Base-by-base conservation (phyloP, 2,888 invertebrate genomes). In the Rosalia funebris region DNA sequence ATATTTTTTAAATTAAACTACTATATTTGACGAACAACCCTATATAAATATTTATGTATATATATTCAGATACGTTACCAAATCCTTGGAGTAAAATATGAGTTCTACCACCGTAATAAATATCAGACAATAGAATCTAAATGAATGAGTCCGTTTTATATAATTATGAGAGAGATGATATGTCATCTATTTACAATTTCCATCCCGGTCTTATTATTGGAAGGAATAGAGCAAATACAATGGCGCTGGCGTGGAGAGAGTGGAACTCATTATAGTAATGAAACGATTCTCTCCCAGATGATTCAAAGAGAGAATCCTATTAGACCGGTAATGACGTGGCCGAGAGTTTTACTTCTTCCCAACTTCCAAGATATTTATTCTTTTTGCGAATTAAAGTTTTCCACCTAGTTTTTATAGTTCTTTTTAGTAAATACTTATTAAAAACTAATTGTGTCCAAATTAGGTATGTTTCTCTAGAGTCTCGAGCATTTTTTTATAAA, bases 181-280 rank as follows among this genome's bases (percentile, higher is more conserved):
- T 72, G 75, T 74, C 75, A 75, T 74, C 74, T 71, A 74, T 73
- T 73, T 67, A 70, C 71, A 75, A 77, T 77, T 75, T 72, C 73
- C 69, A 74, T 71, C 70, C 71, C 68, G 66, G 65, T 72, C 73
- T 71, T 73, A 75, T 75, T 77, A 77, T 75, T 72, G 75, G 50
- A 72, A 65, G 59, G 60, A 68, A 65, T 64, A 71, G 71, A 72
- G 74, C 70, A 74, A 74, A 76, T 71, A 77, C 77, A 77, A 78
- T 76, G 75, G 71, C 66, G 63, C n/a, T 61, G 54, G 61, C 42
- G n/a, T n/a, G n/a, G 63, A 66, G 70, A 63, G 71, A 71, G 71
- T 63, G 65, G 69, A 72, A 71, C 73, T 74, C 74, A 72, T 74
- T 74, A 72, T 71, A 69, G 74, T 77, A 77, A 78, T 77, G 78